Conservation (phyloP, 1,140 invertebrate genomes). For the Orchestia grillus region DNA sequence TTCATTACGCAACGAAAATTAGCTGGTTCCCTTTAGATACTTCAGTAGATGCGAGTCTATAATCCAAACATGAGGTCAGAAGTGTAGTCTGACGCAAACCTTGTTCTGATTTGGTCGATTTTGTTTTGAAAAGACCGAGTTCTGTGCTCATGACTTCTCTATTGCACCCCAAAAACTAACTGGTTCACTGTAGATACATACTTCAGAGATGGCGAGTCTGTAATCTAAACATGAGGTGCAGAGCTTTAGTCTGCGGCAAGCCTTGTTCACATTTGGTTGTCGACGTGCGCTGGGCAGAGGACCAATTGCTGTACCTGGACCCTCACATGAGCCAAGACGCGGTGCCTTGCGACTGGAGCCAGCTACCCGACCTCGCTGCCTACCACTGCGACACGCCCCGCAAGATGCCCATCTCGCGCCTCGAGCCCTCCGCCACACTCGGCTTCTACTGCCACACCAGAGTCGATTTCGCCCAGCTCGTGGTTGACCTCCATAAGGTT, state of each 20-base stretch:
- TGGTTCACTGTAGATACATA: not conserved
- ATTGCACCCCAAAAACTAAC: not conserved
- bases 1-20: no score
- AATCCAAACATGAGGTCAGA: no score
- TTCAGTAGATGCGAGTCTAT: no score
- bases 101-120: no score
- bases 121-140: not conserved
- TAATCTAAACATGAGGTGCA: no score
- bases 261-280: not conserved
- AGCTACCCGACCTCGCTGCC: constrained; percentile 79
- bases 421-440: constrained; percentile 93
- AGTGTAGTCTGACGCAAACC: no score
- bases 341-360: constrained; percentile 83
- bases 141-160: not conserved
- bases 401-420: constrained; percentile 87
- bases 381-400: constrained; percentile 91
- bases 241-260: not conserved
- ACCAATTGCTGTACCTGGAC: constrained; percentile 91
- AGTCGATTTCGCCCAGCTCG: constrained; percentile 83
- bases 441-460: constrained; percentile 88
- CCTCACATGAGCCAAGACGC: constrained; percentile 93
- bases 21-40: no score
- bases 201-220: no score
- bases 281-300: constrained; percentile 72
- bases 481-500: constrained; percentile 72